Conservation (phyloP, 2,888 invertebrate genomes). For the Leptura quadrifasciata region DNA sequence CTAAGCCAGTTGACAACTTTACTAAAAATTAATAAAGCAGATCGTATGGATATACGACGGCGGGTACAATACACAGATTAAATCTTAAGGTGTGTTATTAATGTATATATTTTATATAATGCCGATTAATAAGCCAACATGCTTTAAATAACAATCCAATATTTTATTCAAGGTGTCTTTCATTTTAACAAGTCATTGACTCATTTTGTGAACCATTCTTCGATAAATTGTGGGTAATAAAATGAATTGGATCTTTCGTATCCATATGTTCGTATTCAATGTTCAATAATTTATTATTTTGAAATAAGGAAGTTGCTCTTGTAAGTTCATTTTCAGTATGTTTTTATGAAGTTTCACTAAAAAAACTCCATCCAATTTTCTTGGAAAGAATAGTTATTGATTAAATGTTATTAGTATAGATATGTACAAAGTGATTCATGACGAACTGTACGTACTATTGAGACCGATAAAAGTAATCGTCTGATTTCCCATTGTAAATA, state of each 20-base stretch:
- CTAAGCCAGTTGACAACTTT: neutral
- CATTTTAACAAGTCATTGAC: conserved; percentile 47
- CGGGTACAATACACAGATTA: neutral
- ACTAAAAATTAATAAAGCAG: neutral
- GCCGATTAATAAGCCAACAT: neutral
- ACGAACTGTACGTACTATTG: no score
- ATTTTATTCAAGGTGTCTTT: conserved; percentile 48
- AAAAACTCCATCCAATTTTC: no score
- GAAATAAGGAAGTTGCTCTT: neutral
- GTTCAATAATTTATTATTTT: neutral
- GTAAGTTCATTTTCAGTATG: no score
- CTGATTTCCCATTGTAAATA: no score
- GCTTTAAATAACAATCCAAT: conserved; percentile 44
- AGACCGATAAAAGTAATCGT: no score
- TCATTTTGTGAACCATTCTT: conserved; percentile 23
- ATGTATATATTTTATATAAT: neutral
- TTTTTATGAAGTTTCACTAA: no score
- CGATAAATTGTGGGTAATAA: conserved; percentile 7
- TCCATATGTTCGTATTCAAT: conserved; percentile 3
- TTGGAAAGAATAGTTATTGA: no score
- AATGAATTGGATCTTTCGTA: neutral
- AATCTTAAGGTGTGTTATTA: conserved; percentile 20
- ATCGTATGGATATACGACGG: neutral
- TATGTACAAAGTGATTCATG: no score
- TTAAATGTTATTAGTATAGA: no score